Evolutionary conservation across 2,888 invertebrate genomes (phyloP), one percentile per base, ranked within the genome.

Genomic region (Hyppa rectilinea): DNA sequence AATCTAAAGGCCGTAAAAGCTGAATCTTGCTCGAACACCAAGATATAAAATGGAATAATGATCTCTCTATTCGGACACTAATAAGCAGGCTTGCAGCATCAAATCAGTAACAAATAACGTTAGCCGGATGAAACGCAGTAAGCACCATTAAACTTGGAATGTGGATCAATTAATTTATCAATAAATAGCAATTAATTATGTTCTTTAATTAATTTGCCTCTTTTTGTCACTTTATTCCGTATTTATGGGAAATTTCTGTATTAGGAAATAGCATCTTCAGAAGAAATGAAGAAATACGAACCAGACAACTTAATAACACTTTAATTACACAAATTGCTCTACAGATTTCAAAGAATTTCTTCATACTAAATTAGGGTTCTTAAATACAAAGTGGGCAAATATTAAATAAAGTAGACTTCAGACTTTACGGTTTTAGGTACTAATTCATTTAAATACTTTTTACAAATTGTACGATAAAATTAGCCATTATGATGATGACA

Each of bases 81-180:
- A 64, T 76, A 75, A 36, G 34, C 49, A 53, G 50, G 67, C 45
- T 79, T 67, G 61, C 81, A 50, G 63, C 67, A 67, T 62, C 34
- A 45, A 23, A 52, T 53, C 60, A 45, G 56, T 72, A 68, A 69
- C 77, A 84, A 70, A 40, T 63, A 75, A 80, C 69, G 76, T 73
- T 67, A 75, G 69, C 84, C 84, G 83, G 83, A 81, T 78, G 76
- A 75, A 78, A 69, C 67, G 67, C 76, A 80, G 77, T 80, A 64
- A 75, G 75, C 34, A n/a, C 72, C 63, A 67, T 75, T 84, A 77
- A 75, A 29, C 43, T 71, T 61, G 81, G 89, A 89, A 89, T 89
- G 88, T 78, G 68, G 85, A 80, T 78, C 80, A 83, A 87, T 88
- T 85, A 71, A 80, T 75, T 77, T 75, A 69, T 76, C 61, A 72